phyloP scores from a whole-genome alignment of 2,888 invertebrate species.

The Hirtodrosophila alboralis region DNA sequence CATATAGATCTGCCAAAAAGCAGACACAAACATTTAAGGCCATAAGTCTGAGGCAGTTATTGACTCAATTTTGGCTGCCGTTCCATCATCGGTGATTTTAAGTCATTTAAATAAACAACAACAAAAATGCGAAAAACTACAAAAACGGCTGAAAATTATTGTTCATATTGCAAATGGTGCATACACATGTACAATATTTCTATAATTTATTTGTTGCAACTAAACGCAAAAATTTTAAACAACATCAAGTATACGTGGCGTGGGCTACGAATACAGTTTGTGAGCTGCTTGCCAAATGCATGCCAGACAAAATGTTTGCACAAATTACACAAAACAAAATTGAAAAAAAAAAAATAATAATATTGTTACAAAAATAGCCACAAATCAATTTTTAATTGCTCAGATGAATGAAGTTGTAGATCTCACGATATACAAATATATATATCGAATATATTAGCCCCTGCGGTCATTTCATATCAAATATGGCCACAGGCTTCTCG shows the following conservation, averaged over 20 bases:
- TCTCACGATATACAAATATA: no score
- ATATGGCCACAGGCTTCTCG: background rate
- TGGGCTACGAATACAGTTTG: slow-evolving; percentile 55
- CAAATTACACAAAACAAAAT: slow-evolving; percentile 29
- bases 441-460: background rate
- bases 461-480: background rate
- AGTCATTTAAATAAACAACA: slow-evolving; percentile 66
- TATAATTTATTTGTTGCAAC: slow-evolving; percentile 49
- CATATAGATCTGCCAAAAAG: slow-evolving; percentile 7
- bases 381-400: slow-evolving; percentile 38
- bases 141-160: slow-evolving; percentile 13
- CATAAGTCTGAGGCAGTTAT: slow-evolving; percentile 57
- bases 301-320: slow-evolving; percentile 22
- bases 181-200: slow-evolving; percentile 31
- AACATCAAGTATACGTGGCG: slow-evolving; percentile 58
- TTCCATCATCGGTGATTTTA: slow-evolving; percentile 56
- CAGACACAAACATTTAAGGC: slow-evolving; percentile 44
- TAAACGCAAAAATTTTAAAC: slow-evolving; percentile 53
- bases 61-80: slow-evolving; percentile 67
- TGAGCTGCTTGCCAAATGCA: slow-evolving; percentile 20
- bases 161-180: slow-evolving; percentile 51
- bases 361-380: slow-evolving; percentile 15
- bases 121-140: slow-evolving; percentile 34
- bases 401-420: slow-evolving; percentile 6
- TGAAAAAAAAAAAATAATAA: no score